A percentile compares a stretch with the other conserved stretches of the same genome.
phyloP scores from a whole-genome alignment of 1,140 invertebrate species.

The Penaeus japonicus region DNA sequence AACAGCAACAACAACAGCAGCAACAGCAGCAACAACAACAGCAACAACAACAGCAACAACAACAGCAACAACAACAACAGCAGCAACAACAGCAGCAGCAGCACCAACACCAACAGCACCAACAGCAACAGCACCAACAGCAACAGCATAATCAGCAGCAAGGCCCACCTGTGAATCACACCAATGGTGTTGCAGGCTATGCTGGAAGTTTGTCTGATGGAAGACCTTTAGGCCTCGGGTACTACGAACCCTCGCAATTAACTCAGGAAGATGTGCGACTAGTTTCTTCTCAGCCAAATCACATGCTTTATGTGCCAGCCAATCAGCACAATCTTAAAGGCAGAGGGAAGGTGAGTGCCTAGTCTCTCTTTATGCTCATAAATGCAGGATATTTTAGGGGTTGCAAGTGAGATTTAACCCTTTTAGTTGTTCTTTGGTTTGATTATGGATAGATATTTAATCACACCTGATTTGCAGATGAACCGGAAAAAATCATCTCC shows the following conservation, averaged over 20 bases:
- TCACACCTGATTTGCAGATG: not conserved
- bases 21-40: constrained; percentile 13
- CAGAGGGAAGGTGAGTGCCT: constrained; percentile 17
- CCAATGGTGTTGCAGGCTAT: not conserved
- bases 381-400: no score
- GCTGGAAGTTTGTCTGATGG: not conserved
- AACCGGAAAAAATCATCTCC: constrained; percentile 20
- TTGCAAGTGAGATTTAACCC: no score
- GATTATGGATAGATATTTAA: no score
- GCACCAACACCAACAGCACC: constrained; percentile 19
- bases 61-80: not conserved
- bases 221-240: not conserved
- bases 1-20: constrained; percentile 16
- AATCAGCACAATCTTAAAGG: constrained; percentile 17
- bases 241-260: constrained; percentile 13
- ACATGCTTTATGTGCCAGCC: constrained; percentile 37
- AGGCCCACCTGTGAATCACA: not conserved
- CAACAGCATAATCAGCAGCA: not conserved
- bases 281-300: not conserved
- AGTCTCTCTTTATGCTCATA: not conserved
- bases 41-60: constrained; percentile 24
- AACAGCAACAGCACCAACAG: constrained; percentile 6
- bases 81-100: constrained; percentile 1
- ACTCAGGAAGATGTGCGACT: constrained; percentile 29
- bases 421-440: no score